Evolutionary conservation across 1,140 invertebrate species (phyloP).

Genomic region (Physella acuta): DNA sequence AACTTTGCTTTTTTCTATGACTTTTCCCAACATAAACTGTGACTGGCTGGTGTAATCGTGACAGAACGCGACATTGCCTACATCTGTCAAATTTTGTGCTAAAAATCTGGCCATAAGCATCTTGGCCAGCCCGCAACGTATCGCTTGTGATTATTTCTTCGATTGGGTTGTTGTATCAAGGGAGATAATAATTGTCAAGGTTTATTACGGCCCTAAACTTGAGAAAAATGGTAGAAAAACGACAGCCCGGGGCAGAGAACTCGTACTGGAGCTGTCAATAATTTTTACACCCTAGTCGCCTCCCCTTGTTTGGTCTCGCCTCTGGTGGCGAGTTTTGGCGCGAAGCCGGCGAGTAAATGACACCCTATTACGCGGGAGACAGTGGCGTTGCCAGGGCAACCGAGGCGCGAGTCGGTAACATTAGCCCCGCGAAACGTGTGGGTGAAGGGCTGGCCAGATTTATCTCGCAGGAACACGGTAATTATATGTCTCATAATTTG

Average conservation of each 20-base stretch:
- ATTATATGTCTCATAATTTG: conserved; percentile 27
- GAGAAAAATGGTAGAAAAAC: background rate
- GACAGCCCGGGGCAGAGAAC: conserved; percentile 14
- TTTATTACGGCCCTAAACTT: conserved; percentile 8
- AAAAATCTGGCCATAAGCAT: too few relatives aligned
- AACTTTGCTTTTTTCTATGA: too few relatives aligned
- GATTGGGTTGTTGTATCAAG: too few relatives aligned
- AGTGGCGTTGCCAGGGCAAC: conserved; percentile 16
- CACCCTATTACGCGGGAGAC: conserved; percentile 25
- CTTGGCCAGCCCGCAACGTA: too few relatives aligned
- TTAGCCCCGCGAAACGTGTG: conserved; percentile 12
- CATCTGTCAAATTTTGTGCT: too few relatives aligned
- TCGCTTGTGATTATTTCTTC: too few relatives aligned
- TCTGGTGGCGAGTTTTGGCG: conserved; percentile 14
- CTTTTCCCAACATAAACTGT: too few relatives aligned
- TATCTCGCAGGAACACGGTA: conserved; percentile 27
- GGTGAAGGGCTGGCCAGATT: conserved; percentile 20
- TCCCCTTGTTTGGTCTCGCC: conserved; percentile 13
- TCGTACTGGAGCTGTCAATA: conserved; percentile 14
- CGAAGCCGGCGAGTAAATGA: conserved; percentile 16
- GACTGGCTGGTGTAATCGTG: too few relatives aligned
- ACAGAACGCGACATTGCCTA: too few relatives aligned
- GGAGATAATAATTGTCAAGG: too few relatives aligned
- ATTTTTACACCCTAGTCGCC: conserved; percentile 17
- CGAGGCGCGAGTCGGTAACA: conserved; percentile 21